These are phyloP conservation scores for Maconellicoccus hirsutus DNA, from an alignment of 1,140 invertebrate species.

Conservation along the genomic window DNA sequence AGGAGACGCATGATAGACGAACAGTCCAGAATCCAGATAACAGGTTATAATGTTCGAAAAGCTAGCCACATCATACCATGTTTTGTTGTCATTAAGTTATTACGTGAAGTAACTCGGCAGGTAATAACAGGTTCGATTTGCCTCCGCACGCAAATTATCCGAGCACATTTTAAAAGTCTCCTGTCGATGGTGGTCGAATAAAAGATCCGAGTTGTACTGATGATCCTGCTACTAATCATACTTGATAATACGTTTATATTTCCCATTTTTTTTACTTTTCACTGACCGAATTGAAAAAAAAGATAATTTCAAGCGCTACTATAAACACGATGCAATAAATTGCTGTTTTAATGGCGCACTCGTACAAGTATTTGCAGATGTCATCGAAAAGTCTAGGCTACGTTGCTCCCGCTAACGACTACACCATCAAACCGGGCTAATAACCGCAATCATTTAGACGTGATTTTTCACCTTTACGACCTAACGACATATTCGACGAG, in stretches of 20 bases:
- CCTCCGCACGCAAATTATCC: slow-evolving; percentile 20
- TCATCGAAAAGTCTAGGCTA: background rate
- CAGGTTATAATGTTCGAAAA: slow-evolving; percentile 14
- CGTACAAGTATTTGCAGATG: background rate
- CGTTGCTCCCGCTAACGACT: background rate
- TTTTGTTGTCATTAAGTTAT: slow-evolving; percentile 22
- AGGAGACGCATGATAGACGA: background rate
- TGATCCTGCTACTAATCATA: slow-evolving; percentile 20
- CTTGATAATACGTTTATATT: slow-evolving; percentile 15
- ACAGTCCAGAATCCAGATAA: slow-evolving; percentile 10
- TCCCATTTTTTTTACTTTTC: background rate
- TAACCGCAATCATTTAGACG: background rate
- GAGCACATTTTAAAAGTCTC: slow-evolving; percentile 12
- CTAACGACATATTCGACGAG: background rate
- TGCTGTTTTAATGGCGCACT: background rate
- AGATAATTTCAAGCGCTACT: background rate
- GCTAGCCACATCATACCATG: slow-evolving; percentile 13
- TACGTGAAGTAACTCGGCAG: slow-evolving; percentile 16
- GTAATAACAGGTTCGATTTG: slow-evolving; percentile 22
- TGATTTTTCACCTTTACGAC: background rate
- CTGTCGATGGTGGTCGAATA: slow-evolving; percentile 7
- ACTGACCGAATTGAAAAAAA: background rate
- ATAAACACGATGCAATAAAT: background rate
- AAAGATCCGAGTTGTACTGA: background rate
- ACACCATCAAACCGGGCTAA: background rate